Percentiles rank a stretch among this genome's conserved stretches.
Conservation (phyloP, 2,888 invertebrate species). For the Heteromurus nitidus region DNA sequence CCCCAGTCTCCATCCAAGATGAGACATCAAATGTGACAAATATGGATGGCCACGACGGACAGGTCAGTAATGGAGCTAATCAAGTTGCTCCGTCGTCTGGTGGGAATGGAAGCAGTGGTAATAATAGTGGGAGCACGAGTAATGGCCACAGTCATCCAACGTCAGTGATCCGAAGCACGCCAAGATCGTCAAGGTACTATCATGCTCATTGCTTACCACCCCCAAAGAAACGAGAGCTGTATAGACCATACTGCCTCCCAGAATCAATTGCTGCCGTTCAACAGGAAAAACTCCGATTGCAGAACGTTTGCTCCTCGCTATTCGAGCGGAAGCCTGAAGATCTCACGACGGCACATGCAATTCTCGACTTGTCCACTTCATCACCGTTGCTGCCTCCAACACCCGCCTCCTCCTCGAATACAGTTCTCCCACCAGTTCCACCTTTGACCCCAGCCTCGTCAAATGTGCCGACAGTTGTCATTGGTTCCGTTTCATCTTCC, state of each 20-base stretch:
- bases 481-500: constrained; percentile 24
- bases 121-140: constrained; percentile 39
- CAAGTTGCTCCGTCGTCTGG: constrained; percentile 43
- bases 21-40: constrained; percentile 75
- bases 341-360: constrained; percentile 90
- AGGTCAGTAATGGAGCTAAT: constrained; percentile 65
- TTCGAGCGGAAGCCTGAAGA: constrained; percentile 79
- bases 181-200: constrained; percentile 60
- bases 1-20: constrained; percentile 63
- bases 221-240: constrained; percentile 93
- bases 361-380: constrained; percentile 90
- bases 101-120: constrained; percentile 34
- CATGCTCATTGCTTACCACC: constrained; percentile 78
- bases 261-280: constrained; percentile 72
- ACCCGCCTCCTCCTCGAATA: constrained; percentile 40
- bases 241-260: constrained; percentile 84
- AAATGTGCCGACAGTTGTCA: constrained; percentile 71
- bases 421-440: constrained; percentile 74
- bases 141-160: constrained; percentile 61
- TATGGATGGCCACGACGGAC: constrained; percentile 70
- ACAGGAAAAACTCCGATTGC: constrained; percentile 72
- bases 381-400: constrained; percentile 77
- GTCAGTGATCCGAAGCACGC: constrained; percentile 68
- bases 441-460: constrained; percentile 80
- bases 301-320: constrained; percentile 71